Percentiles rank a stretch among this genome's conserved stretches.
These are phyloP conservation scores for Acronicta alni DNA, from an alignment of 2,888 invertebrate species.

Conservation along the genomic window DNA sequence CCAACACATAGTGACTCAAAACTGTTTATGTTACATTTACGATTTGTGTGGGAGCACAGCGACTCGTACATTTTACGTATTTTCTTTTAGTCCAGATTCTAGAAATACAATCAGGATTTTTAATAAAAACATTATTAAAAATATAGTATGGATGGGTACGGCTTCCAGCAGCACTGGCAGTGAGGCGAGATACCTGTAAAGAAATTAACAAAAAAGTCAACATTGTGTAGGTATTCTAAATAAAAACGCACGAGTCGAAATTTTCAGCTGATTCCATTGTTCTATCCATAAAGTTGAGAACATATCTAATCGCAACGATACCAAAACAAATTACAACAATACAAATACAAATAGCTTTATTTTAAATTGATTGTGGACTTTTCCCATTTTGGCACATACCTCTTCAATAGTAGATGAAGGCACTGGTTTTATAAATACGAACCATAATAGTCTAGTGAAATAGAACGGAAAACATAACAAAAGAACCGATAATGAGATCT, in stretches of 20 bases:
- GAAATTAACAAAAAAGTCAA: not conserved
- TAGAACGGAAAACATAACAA: not conserved
- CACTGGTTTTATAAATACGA: not conserved
- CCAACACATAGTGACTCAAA: slow-evolving; percentile 25
- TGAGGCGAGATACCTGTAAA: slow-evolving; percentile 37
- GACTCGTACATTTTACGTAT: slow-evolving; percentile 27
- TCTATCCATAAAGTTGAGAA: too few relatives aligned
- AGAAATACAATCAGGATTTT: slow-evolving; percentile 25
- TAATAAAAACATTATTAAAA: slow-evolving; percentile 37
- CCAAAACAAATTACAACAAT: too few relatives aligned
- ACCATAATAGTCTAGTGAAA: not conserved
- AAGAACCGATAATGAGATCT: slow-evolving; percentile 3
- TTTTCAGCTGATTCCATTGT: too few relatives aligned
- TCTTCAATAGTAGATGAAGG: not conserved
- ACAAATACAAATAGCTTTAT: too few relatives aligned
- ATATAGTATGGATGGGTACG: slow-evolving; percentile 23
- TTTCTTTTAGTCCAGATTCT: slow-evolving; percentile 22
- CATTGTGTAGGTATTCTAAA: too few relatives aligned
- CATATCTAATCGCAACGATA: too few relatives aligned
- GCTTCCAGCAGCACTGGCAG: slow-evolving; percentile 34
- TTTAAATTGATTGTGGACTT: not conserved
- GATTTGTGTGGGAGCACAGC: slow-evolving; percentile 39
- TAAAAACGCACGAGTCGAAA: too few relatives aligned
- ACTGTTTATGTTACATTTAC: slow-evolving; percentile 41
- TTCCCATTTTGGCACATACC: not conserved